Evolutionary conservation across 2,797 vertebrate genomes (phyloP), one percentile per base, ranked within the genome.

Genomic region (Molossus alvarezi): DNA sequence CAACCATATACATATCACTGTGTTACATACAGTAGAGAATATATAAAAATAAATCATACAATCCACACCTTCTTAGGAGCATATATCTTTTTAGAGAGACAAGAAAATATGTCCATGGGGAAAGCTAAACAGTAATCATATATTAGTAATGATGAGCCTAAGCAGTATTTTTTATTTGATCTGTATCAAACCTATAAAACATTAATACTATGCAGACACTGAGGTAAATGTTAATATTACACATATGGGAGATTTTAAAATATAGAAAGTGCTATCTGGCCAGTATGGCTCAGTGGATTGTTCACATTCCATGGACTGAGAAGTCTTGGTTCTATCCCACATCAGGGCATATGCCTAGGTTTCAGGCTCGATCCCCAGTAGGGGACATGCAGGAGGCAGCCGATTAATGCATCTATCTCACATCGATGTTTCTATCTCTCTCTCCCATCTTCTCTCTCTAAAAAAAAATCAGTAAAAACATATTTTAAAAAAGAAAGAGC

Each of bases 41-140:
- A 83, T 3, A 27, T 27, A 21, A 10, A 88, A 90, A 13, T 45
- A 76, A 18, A 77, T 21, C 13, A 65, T 27, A 65, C 4, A 21
- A 51, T 27, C 67, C 23, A 72, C 2, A 79, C 6, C 13, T 51
- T 79, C 3, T 55, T 84, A 45, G 45, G 18, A 92, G 45, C 69
- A 45, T 45, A 3, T 21, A 33, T 88, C 12, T 62, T 92, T 69
- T 90, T 41, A 41, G 20, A 2, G 6, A 23, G 13, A 96, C 27
- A 91, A 80, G 10, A 82, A 93, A 71, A 76, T 62, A 57, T 33
- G 23, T n/a, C 53, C 12, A 55, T 71, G 12, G 11, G 15, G 60
- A 45, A 94, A 94, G 8, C 67, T 69, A 93, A 96, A 76, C 62
- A n/a, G 53, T 55, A 79, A 75, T 83, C 4, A 57, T 37, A 27